Conservation (phyloP, 1,140 invertebrate species). For the Sycophaga agraensis region DNA sequence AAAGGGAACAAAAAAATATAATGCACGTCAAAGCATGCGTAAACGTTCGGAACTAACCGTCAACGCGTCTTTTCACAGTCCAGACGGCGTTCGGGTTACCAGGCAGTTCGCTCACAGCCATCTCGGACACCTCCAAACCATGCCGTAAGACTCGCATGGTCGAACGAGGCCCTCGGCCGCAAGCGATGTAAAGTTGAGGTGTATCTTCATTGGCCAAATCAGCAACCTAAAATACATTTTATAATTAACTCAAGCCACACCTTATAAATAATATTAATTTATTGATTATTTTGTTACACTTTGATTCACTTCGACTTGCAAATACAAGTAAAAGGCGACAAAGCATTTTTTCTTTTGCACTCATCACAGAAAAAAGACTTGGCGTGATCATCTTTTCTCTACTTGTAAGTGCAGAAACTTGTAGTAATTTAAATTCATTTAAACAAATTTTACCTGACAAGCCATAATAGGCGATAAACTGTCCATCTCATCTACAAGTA, state of each 20-base stretch:
- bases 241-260: too few relatives aligned
- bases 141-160: conserved; percentile 91
- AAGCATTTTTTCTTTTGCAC: conserved; percentile 48
- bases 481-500: conserved; percentile 97
- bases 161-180: conserved; percentile 92
- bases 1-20: too few relatives aligned
- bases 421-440: not conserved
- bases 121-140: conserved; percentile 97
- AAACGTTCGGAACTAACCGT: conserved; percentile 71
- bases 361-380: conserved; percentile 38
- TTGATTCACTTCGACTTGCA: conserved; percentile 51
- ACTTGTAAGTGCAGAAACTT: conserved; percentile 41
- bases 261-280: too few relatives aligned
- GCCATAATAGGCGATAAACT: conserved; percentile 92
- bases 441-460: conserved; percentile 66
- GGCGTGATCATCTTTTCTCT: conserved; percentile 33
- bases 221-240: conserved; percentile 60
- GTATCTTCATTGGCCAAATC: conserved; percentile 96
- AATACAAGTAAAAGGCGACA: conserved; percentile 51
- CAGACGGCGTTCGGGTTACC: conserved; percentile 99
- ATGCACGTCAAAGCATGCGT: not conserved
- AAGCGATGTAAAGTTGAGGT: conserved; percentile 94
- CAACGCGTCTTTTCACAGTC: conserved; percentile 95
- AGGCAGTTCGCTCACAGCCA: conserved; percentile 98
- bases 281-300: conserved; percentile 36